A percentile compares a stretch with the other conserved stretches of the same genome.
Evolutionary conservation across 1,140 invertebrate genomes (phyloP).

Genomic region (Orussus abietinus): DNA sequence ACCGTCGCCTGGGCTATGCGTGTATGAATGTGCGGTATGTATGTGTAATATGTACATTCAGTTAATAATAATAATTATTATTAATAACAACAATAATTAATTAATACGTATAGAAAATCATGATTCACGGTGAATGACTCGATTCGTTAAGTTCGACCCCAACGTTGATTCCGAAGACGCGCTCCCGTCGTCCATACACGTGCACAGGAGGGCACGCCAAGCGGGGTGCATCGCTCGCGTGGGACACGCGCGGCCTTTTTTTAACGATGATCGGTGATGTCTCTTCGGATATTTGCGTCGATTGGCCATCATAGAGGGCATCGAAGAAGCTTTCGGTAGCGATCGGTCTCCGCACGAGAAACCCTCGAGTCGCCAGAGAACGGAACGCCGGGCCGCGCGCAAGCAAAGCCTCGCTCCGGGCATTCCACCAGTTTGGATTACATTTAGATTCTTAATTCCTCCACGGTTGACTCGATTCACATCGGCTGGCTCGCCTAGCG

Average conservation of each 20-base stretch:
- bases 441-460: slow-evolving; percentile 4
- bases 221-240: too few species aligned
- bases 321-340: neutral
- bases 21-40: slow-evolving; percentile 33
- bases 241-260: too few species aligned
- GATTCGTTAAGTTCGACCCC: slow-evolving; percentile 25
- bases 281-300: too few species aligned
- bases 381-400: too few species aligned
- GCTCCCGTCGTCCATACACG: slow-evolving; percentile 8
- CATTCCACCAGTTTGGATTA: slow-evolving; percentile 19
- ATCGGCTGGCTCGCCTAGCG: slow-evolving; percentile 19
- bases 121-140: slow-evolving; percentile 46
- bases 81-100: slow-evolving; percentile 53
- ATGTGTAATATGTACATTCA: slow-evolving; percentile 50
- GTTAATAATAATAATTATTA: slow-evolving; percentile 53
- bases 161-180: slow-evolving; percentile 16
- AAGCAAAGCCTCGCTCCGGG: slow-evolving; percentile 3
- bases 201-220: too few species aligned
- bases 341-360: neutral
- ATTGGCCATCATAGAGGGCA: too few species aligned
- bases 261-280: too few species aligned
- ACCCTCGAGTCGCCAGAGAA: slow-evolving; percentile 18
- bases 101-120: slow-evolving; percentile 53
- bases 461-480: slow-evolving; percentile 11
- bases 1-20: slow-evolving; percentile 26